Percentiles rank a stretch among this genome's conserved stretches.
These are phyloP conservation scores for Leucania comma DNA, from an alignment of 2,888 invertebrate genomes.

Conservation along the genomic window DNA sequence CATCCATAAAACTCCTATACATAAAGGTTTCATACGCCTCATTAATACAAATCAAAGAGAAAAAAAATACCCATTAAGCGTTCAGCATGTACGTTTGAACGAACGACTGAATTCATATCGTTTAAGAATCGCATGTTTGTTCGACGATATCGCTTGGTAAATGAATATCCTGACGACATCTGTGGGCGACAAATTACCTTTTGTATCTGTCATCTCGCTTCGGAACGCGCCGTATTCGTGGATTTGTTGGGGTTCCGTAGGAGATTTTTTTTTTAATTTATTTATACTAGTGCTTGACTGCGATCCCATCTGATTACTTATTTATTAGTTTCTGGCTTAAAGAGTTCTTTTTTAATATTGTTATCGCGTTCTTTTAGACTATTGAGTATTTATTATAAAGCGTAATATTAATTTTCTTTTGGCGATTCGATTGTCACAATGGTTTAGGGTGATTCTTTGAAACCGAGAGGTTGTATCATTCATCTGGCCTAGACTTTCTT, in stretches of 20 bases:
- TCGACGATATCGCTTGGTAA: slow-evolving; percentile 63
- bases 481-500: too few relatives aligned
- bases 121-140: slow-evolving; percentile 63
- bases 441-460: too few relatives aligned
- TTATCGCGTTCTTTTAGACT: too few relatives aligned
- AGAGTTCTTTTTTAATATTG: too few relatives aligned
- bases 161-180: slow-evolving; percentile 70
- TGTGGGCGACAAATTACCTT: slow-evolving; percentile 77
- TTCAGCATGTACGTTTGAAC: slow-evolving; percentile 45
- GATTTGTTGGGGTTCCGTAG: slow-evolving; percentile 52
- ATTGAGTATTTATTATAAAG: too few relatives aligned
- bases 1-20: not conserved
- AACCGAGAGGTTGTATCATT: too few relatives aligned
- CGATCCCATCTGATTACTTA: too few relatives aligned
- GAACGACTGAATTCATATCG: slow-evolving; percentile 53
- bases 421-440: too few relatives aligned
- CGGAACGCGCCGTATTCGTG: slow-evolving; percentile 42
- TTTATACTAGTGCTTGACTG: not conserved
- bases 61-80: slow-evolving; percentile 35
- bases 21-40: slow-evolving; percentile 17
- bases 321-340: too few relatives aligned
- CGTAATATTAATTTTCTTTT: too few relatives aligned
- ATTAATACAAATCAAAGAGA: slow-evolving; percentile 37
- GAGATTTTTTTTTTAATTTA: not conserved
- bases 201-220: slow-evolving; percentile 77